These are phyloP conservation scores for Orchestes rusci DNA, from an alignment of 2,888 invertebrate species.

Conservation along the genomic window DNA sequence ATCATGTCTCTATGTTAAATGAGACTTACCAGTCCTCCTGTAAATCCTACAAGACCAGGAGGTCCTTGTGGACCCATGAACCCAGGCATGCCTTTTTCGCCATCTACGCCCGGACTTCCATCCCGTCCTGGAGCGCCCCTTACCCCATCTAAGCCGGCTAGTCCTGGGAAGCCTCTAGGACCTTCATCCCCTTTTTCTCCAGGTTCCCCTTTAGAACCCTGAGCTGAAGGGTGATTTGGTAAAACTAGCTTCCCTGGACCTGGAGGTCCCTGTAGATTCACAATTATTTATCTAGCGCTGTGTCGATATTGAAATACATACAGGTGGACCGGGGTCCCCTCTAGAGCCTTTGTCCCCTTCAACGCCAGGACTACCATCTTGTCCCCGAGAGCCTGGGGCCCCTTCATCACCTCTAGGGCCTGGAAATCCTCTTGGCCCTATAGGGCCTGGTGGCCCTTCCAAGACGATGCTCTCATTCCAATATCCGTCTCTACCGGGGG, in stretches of 20 bases:
- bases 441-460: slow-evolving; percentile 1
- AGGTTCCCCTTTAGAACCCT: slow-evolving; percentile 28
- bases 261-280: slow-evolving; percentile 35
- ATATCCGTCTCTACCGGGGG: not conserved
- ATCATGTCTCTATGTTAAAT: not conserved
- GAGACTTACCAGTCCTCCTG: slow-evolving; percentile 33
- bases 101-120: slow-evolving; percentile 46
- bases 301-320: too few relatives aligned
- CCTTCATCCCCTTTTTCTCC: slow-evolving; percentile 43
- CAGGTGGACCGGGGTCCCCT: slow-evolving; percentile 33
- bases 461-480: not conserved
- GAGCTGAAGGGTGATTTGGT: too few relatives aligned
- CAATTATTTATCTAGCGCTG: too few relatives aligned
- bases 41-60: slow-evolving; percentile 37
- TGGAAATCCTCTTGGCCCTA: not conserved
- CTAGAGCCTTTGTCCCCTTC: slow-evolving; percentile 39
- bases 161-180: slow-evolving; percentile 37
- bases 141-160: slow-evolving; percentile 46
- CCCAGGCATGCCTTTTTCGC: slow-evolving; percentile 37
- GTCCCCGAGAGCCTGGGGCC: slow-evolving; percentile 10
- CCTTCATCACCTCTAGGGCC: slow-evolving; percentile 27
- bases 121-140: slow-evolving; percentile 39
- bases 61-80: slow-evolving; percentile 40
- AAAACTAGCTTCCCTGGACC: too few relatives aligned
- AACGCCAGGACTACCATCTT: slow-evolving; percentile 30